Percentiles rank a stretch among this genome's conserved stretches.
phyloP scores from a whole-genome alignment of 23 tunicate species.

The Trididemnum miniatum region DNA sequence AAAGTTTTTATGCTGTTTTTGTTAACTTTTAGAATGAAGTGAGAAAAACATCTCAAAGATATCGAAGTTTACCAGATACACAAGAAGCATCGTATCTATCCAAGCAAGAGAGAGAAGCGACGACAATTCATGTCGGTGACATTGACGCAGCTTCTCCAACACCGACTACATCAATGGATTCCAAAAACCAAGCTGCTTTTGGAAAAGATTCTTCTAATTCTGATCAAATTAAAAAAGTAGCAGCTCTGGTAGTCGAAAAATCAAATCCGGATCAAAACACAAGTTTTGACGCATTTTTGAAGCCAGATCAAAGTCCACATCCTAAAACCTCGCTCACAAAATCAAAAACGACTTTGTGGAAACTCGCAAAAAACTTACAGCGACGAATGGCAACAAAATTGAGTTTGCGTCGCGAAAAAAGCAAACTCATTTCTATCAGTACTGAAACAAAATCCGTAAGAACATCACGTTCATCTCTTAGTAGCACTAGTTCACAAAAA shows the following conservation, averaged over 20 bases:
- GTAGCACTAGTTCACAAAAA: too few relatives aligned
- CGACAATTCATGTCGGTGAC: constrained; percentile 61
- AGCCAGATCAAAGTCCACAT: neutral
- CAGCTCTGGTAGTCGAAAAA: neutral
- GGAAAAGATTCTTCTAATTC: neutral
- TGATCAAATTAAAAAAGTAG: neutral
- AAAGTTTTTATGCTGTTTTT: too few relatives aligned
- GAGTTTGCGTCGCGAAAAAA: constrained; percentile 44
- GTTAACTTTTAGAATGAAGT: too few relatives aligned
- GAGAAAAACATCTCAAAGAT: too few relatives aligned
- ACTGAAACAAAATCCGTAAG: constrained; percentile 10
- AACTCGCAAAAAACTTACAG: constrained; percentile 49
- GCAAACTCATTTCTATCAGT: constrained; percentile 16
- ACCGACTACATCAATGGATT: neutral
- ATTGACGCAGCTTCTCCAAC: constrained; percentile 36
- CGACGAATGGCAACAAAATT: constrained; percentile 63
- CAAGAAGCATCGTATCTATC: neutral
- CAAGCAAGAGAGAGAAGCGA: constrained; percentile 25
- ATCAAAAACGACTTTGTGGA: constrained; percentile 53
- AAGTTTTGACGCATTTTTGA: neutral
- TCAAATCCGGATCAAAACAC: neutral
- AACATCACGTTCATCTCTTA: neutral
- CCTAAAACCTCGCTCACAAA: neutral
- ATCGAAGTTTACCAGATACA: too few relatives aligned
- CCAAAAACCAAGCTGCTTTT: neutral